phyloP scores from a whole-genome alignment of 1,140 invertebrate genomes.

The Papilio glaucus region DNA sequence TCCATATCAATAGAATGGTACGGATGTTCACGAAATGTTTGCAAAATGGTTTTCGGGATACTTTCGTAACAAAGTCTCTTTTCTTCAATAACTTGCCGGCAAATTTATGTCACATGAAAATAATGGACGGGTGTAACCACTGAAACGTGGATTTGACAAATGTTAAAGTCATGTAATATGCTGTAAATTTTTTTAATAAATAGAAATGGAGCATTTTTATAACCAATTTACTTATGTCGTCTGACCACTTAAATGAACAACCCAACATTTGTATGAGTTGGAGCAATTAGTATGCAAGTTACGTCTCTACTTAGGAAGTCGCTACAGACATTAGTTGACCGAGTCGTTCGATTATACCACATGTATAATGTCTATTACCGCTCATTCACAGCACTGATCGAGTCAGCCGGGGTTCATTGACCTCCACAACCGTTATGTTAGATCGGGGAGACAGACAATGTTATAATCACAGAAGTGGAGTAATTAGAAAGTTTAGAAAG shows the following conservation, averaged over 20 bases:
- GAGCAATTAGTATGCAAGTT: constrained; percentile 60
- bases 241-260: neutral
- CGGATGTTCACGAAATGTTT: constrained; percentile 58
- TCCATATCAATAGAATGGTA: constrained; percentile 65
- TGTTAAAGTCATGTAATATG: constrained; percentile 34
- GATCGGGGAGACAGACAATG: constrained; percentile 40
- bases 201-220: no score
- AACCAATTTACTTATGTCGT: no score
- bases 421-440: constrained; percentile 62
- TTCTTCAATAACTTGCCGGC: constrained; percentile 55
- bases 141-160: constrained; percentile 38
- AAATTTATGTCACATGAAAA: constrained; percentile 62
- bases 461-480: constrained; percentile 34
- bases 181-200: constrained; percentile 38
- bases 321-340: constrained; percentile 47
- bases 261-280: neutral
- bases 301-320: constrained; percentile 66
- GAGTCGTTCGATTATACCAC: constrained; percentile 51
- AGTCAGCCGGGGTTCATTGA: constrained; percentile 50
- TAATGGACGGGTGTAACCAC: constrained; percentile 47
- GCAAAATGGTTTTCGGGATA: constrained; percentile 56
- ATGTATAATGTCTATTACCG: constrained; percentile 63
- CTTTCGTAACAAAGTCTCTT: constrained; percentile 45
- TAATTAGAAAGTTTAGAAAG: constrained; percentile 32
- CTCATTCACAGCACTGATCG: constrained; percentile 57